Conservation (phyloP, 2,888 invertebrate genomes). For the Harpalus rubripes region DNA sequence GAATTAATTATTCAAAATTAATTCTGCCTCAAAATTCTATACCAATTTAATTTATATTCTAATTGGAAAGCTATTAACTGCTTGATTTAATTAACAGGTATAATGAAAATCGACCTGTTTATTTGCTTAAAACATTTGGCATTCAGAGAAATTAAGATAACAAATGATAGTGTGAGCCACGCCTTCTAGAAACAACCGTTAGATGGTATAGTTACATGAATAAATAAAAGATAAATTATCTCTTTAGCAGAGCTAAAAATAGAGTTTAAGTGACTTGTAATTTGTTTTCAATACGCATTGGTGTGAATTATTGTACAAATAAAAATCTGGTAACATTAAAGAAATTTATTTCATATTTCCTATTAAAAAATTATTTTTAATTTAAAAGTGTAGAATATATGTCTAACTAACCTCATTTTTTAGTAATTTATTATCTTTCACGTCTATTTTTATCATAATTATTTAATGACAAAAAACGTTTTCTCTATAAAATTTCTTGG, state of each 20-base stretch:
- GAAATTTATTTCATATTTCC: not conserved
- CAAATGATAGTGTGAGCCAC: conserved; percentile 34
- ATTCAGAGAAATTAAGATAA: conserved; percentile 38
- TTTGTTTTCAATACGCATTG: not conserved
- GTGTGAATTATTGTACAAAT: not conserved
- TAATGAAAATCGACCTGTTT: conserved; percentile 30
- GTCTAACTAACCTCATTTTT: not conserved
- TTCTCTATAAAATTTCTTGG: not conserved
- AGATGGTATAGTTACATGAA: conserved; percentile 20
- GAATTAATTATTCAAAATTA: conserved; percentile 35
- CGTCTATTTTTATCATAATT: not conserved
- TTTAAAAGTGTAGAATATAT: not conserved
- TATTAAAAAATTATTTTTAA: not conserved
- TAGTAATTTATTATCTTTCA: too few relatives aligned
- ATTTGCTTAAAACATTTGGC: conserved; percentile 16
- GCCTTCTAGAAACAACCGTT: conserved; percentile 29
- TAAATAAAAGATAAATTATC: conserved; percentile 45
- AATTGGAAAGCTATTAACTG: conserved; percentile 39
- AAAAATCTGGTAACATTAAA: not conserved
- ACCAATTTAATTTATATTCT: conserved; percentile 30
- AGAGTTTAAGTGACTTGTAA: not conserved
- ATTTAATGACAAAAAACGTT: conserved; percentile 1
- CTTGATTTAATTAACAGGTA: not conserved
- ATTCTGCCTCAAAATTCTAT: conserved; percentile 23
- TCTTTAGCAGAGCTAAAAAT: not conserved